Conservation (phyloP, 2,113 vertebrate species). For the Centrocercus urophasianus region DNA sequence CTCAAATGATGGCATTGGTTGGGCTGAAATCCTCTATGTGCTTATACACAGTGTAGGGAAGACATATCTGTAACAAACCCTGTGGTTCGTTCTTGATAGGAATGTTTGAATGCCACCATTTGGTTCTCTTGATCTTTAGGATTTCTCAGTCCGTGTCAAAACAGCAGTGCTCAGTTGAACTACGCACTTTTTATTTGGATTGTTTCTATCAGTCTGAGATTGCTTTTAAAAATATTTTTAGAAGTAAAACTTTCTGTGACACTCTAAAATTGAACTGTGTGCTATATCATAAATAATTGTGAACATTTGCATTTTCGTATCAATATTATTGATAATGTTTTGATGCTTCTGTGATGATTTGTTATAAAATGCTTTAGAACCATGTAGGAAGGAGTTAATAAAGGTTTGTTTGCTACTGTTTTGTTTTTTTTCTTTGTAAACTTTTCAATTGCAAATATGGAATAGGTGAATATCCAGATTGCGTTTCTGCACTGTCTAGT, state of each 20-base stretch:
- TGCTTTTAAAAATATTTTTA: not conserved
- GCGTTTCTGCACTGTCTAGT: slow-evolving; percentile 22
- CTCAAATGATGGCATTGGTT: not conserved
- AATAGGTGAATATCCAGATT: slow-evolving; percentile 16
- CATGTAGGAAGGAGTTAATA: not conserved
- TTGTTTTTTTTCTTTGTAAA: not conserved
- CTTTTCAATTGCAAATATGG: slow-evolving; percentile 1
- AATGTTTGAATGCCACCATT: not conserved
- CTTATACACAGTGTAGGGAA: not conserved
- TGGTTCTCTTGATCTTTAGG: not conserved
- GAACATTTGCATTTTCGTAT: not conserved
- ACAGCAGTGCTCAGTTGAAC: not conserved
- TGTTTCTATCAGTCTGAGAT: not conserved
- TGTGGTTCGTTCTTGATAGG: not conserved
- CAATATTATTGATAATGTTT: not conserved
- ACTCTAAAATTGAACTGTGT: not conserved
- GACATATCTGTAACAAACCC: not conserved
- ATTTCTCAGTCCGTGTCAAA: not conserved
- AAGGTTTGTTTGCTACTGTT: not conserved
- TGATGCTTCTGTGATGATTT: not conserved
- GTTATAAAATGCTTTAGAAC: not conserved
- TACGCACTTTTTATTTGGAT: not conserved
- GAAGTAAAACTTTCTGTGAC: not conserved
- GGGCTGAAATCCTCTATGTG: not conserved
- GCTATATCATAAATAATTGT: not conserved